Conservation (phyloP, 2,113 vertebrate species). For the Antechinus stuartii region DNA sequence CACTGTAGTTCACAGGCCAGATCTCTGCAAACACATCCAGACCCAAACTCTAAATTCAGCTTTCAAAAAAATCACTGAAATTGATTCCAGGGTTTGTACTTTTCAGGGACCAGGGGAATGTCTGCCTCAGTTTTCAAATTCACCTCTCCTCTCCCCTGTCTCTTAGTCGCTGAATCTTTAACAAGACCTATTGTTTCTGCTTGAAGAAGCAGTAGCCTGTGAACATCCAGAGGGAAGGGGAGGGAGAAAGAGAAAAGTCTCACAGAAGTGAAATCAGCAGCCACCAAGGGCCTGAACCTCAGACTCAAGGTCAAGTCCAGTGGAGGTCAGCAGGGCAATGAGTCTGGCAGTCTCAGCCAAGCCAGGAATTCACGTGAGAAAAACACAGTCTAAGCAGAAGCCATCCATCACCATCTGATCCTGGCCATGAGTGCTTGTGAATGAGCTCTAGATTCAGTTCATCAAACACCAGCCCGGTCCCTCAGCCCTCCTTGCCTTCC, state of each 20-base stretch:
- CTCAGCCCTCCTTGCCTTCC: background rate
- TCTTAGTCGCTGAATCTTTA: background rate
- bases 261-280: background rate
- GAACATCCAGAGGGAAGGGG: fast-evolving
- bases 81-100: fast-evolving
- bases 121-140: background rate
- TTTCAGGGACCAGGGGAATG: background rate
- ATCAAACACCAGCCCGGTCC: background rate
- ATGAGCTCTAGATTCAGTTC: background rate
- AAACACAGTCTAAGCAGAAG: background rate
- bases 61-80: background rate
- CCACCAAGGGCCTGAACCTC: background rate
- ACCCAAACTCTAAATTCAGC: background rate
- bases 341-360: background rate
- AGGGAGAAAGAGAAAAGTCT: background rate
- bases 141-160: background rate
- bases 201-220: background rate
- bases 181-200: background rate
- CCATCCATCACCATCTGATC: background rate
- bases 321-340: background rate
- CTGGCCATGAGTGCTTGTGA: conserved; percentile 1
- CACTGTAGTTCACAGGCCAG: background rate
- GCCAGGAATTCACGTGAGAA: background rate
- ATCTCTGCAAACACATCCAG: background rate
- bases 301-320: background rate